phyloP scores from a whole-genome alignment of 2,113 vertebrate genomes.

The Aptenodytes patagonicus region DNA sequence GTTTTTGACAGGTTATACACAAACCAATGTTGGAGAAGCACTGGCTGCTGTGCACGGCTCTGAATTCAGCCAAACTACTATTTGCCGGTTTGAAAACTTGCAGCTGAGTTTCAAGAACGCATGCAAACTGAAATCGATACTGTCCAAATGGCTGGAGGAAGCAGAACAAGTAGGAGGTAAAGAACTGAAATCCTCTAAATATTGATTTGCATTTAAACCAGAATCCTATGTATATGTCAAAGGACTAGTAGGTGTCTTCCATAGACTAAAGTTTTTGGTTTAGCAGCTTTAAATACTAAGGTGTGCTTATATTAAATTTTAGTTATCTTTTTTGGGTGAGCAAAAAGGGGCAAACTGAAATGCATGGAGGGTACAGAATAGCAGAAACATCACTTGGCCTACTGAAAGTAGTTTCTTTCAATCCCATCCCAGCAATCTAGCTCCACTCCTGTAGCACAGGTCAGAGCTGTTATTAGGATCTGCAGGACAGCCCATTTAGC shows the following conservation, averaged over 20 bases:
- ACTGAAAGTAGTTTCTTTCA: neutral
- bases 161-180: slow-evolving; percentile 97
- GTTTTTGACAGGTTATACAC: slow-evolving; percentile 87
- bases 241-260: neutral
- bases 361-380: neutral
- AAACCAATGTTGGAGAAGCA: slow-evolving; percentile 97
- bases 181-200: neutral
- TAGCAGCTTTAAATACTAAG: neutral
- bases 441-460: neutral
- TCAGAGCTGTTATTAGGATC: neutral
- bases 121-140: slow-evolving; percentile 94
- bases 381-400: neutral
- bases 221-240: neutral
- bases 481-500: neutral
- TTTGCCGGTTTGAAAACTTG: slow-evolving; percentile 97
- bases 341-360: neutral
- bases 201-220: neutral
- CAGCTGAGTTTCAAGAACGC: slow-evolving; percentile 98
- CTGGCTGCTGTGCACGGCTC: slow-evolving; percentile 95
- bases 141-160: slow-evolving; percentile 96
- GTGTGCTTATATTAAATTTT: neutral
- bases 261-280: neutral
- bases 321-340: neutral
- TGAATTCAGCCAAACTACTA: slow-evolving; percentile 98
- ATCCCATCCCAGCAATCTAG: neutral